phyloP scores from a whole-genome alignment of 2,797 vertebrate genomes.

The Naso thynnoides region DNA sequence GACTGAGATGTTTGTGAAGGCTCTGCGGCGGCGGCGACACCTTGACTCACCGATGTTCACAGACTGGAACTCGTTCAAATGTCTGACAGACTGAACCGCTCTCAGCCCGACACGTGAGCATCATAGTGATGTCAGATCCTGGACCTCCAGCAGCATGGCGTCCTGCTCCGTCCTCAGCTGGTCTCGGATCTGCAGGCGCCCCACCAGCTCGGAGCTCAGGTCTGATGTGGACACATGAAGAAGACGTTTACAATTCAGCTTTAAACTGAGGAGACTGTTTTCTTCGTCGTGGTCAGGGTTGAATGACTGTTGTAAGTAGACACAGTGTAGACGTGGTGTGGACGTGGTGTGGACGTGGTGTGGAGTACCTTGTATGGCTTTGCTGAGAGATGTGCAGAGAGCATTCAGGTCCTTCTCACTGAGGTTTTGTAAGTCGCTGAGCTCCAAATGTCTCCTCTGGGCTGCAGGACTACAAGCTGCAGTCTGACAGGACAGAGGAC shows the following conservation, averaged over 20 bases:
- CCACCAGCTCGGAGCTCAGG: constrained; percentile 86
- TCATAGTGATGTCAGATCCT: constrained; percentile 82
- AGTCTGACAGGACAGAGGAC: constrained; percentile 52
- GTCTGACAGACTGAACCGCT: not conserved
- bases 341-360: too few relatives aligned
- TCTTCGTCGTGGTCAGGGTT: too few relatives aligned
- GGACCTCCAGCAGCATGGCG: constrained; percentile 86
- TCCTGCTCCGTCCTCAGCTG: constrained; percentile 87
- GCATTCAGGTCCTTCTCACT: constrained; percentile 75
- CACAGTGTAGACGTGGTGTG: not conserved
- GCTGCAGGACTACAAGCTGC: constrained; percentile 39
- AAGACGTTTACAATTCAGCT: not conserved
- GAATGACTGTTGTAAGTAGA: too few relatives aligned
- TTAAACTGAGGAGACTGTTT: not conserved
- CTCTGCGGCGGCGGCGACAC: not conserved
- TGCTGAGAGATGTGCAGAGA: constrained; percentile 73
- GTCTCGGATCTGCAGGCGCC: constrained; percentile 83
- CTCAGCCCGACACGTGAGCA: not conserved
- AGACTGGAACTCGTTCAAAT: constrained; percentile 1
- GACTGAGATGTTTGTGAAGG: constrained; percentile 32
- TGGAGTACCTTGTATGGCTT: constrained; percentile 81
- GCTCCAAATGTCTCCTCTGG: constrained; percentile 74
- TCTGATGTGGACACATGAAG: constrained; percentile 58
- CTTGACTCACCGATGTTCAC: not conserved
- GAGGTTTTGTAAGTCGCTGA: constrained; percentile 74